Conservation (phyloP, 2,113 vertebrate genomes). For the Nanorana parkeri region DNA sequence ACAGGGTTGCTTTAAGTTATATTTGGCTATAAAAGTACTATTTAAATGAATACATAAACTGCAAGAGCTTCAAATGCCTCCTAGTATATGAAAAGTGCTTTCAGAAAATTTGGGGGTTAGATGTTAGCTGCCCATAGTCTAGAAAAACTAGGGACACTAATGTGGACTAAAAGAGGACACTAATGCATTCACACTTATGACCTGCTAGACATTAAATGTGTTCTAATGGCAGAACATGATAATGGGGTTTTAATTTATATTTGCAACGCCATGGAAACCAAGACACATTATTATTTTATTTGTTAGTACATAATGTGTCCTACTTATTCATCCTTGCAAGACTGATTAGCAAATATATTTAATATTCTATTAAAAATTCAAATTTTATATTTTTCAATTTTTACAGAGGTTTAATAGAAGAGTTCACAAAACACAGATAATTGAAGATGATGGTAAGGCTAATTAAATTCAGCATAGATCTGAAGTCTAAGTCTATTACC, state of each 20-base stretch:
- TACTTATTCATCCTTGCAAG: background rate
- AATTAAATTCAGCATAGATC: conserved; percentile 3
- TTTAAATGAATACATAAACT: background rate
- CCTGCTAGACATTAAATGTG: conserved; percentile 2
- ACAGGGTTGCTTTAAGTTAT: too few species aligned
- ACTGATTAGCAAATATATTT: conserved; percentile 3
- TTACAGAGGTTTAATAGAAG: conserved; percentile 2
- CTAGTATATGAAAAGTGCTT: background rate
- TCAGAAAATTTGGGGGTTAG: background rate
- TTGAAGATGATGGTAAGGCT: background rate
- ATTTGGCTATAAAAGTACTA: too few species aligned
- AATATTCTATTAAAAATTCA: conserved; percentile 19
- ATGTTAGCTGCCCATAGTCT: background rate
- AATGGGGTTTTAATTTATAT: conserved; percentile 18
- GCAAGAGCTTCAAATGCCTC: background rate
- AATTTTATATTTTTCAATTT: background rate
- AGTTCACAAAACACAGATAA: conserved; percentile 13
- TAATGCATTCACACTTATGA: background rate
- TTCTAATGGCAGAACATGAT: background rate
- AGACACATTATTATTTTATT: conserved; percentile 19
- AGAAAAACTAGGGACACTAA: background rate
- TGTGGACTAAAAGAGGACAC: too few species aligned
- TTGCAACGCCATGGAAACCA: background rate
- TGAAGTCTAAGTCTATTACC: background rate
- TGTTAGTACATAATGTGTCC: conserved; percentile 5